These are phyloP conservation scores for cat (Felis catus) DNA, from an alignment of 2,113 vertebrate species.

Conservation along the genomic window DNA sequence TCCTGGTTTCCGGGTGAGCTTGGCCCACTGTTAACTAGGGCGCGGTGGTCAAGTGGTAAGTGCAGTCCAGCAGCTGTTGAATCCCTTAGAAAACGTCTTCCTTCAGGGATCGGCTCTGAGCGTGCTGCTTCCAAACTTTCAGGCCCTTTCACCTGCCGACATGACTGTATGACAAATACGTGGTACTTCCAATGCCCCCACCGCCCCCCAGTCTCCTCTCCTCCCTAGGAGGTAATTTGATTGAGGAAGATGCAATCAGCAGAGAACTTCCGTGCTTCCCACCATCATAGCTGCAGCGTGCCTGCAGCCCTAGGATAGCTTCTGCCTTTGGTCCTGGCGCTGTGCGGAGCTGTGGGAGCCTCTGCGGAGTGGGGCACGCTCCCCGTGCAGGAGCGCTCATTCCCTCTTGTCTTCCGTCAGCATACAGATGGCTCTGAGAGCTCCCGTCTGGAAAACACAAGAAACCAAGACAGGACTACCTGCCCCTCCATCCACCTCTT, in stretches of 20 bases:
- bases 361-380: accelerated
- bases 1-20: neutral
- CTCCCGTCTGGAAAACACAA: neutral
- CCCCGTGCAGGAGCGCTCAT: accelerated
- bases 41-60: neutral
- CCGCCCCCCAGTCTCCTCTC: neutral
- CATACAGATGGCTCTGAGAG: no score
- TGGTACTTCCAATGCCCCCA: neutral
- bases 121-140: neutral
- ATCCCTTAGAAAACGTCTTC: neutral
- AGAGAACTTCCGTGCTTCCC: neutral
- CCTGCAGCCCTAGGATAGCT: no score
- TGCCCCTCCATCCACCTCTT: neutral
- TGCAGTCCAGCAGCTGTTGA: neutral
- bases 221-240: neutral
- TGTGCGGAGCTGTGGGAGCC: neutral
- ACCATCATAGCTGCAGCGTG: accelerated
- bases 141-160: neutral
- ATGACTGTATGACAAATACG: neutral
- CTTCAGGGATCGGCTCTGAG: neutral
- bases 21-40: neutral
- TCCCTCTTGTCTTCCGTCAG: neutral
- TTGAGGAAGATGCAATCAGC: neutral
- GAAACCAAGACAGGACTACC: neutral
- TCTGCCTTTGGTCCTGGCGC: neutral